These are phyloP conservation scores for Labia minor DNA, from an alignment of 2,888 invertebrate species.

Conservation along the genomic window DNA sequence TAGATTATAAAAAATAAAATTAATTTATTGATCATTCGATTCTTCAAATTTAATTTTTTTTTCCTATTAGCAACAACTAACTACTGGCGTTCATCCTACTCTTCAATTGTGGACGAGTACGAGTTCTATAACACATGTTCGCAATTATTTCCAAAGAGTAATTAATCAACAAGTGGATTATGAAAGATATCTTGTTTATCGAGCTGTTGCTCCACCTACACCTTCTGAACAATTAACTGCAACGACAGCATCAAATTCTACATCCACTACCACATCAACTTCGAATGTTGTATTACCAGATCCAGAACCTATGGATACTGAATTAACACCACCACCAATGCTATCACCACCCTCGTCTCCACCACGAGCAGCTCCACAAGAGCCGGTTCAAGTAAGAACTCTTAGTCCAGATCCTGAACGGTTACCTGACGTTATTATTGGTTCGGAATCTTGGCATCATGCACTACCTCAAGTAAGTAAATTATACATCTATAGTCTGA, in stretches of 20 bases:
- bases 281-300: neutral
- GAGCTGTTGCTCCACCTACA: slow-evolving; percentile 15
- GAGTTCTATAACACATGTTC: slow-evolving; percentile 28
- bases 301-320: slow-evolving; percentile 15
- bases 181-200: slow-evolving; percentile 27
- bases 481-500: too few species aligned
- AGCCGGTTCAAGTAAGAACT: slow-evolving; percentile 19
- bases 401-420: slow-evolving; percentile 32
- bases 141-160: slow-evolving; percentile 26
- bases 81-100: slow-evolving; percentile 34
- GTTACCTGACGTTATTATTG: slow-evolving; percentile 43
- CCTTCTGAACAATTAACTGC: neutral
- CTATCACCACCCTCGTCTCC: slow-evolving; percentile 19
- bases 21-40: too few species aligned
- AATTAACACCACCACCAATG: slow-evolving; percentile 15
- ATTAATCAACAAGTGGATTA: slow-evolving; percentile 26
- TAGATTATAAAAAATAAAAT: too few species aligned
- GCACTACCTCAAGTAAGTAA: slow-evolving; percentile 46
- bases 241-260: neutral
- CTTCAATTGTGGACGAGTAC: slow-evolving; percentile 36
- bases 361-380: slow-evolving; percentile 19
- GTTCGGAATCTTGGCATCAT: slow-evolving; percentile 50
- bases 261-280: neutral
- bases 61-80: slow-evolving; percentile 33
- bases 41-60: too few species aligned